Base-by-base conservation (phyloP, 2,113 vertebrate genomes). In the Oophaga pumilio region DNA sequence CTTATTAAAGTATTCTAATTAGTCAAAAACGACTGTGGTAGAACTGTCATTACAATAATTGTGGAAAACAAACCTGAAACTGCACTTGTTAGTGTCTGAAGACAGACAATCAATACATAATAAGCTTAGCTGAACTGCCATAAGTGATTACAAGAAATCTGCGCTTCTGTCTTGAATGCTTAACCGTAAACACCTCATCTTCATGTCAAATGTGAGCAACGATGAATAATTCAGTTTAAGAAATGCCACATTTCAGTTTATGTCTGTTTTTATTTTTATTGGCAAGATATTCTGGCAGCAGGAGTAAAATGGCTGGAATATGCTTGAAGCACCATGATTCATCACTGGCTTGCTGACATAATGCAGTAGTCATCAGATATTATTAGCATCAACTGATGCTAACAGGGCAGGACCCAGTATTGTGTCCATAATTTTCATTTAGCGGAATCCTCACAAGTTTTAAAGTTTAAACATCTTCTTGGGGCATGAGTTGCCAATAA, bases 261-360 rank as follows among this genome's bases (percentile, higher is more conserved):
- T 28, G 56, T 28, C 60, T 77, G 17, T 20, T 77, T 86, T 86
- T 17, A 66, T 80, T 85, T 76, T 73, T 52, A 57, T 80, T 69
- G 85, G 62, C 60, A 86, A 56, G 49, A 53, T 52, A 26, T 78
- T 79, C 74, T 85, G 69, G 73, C 73, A 77, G 76, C 64, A 49
- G 50, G 14, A 26, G 50, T 43, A 57, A 85, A 64, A 85, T 62
- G 50, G 60, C 69, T 52, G 22, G 76, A 86, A 57, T 79, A 22
- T 79, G 76, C 85, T 86, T 53, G 73, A 71, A 69, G 85, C 85
- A 78, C 53, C 26, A 57, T 86, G 85, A 86, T 24, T 86, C 85
- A 86, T 64, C 62, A 18, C 26, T 66, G 76, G 68, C 76, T 69
- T 69, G 52, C 50, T 28, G 60, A 68, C 68, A 26, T 64, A 79